Evolutionary conservation across 2,888 invertebrate genomes (phyloP), one percentile per base, ranked within the genome.

Genomic region (Cyclophora punctaria): DNA sequence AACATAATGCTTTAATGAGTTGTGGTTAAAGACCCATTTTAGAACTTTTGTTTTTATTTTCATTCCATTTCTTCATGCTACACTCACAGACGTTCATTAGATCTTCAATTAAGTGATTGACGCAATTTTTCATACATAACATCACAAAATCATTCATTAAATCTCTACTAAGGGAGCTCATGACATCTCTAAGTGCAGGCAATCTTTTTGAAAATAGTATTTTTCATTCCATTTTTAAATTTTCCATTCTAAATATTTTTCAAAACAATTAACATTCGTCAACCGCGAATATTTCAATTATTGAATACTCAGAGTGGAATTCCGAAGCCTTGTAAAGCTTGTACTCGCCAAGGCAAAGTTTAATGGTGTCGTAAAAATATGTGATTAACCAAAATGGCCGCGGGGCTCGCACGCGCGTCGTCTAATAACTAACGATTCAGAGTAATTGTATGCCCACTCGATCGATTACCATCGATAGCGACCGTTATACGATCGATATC

Each of bases 291-390:
- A 20, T 20, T 20, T 20, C 20, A 20, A 20, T 20, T 20, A 20
- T 20, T 20, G 2, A 20, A 20, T 20, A 20, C 20, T 20, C 20
- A 20, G 20, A 20, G 20, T 1, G 20, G 20, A 20, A 20, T 20
- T 20, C 20, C 20, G 20, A 20, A 20, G 20, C 20, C 20, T 20
- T 20, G 20, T 20, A 20, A 20, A 20, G 20, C 41, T 47, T 34
- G 34, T 40, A 33, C 37, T 5, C 5, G 34, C 35, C 34, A 34
- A 33, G 41, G 35, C 7, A 3, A 43, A 45, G 42, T 46, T 51
- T 51, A 37, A 44, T 48, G 7, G 45, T 50, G 41, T 46, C 46
- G 49, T 48, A 48, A 51, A 45, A 44, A 44, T 44, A 6, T 44
- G 44, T 44, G 34, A 44, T 44, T 34, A 20, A 44, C 44, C 20